Evolutionary conservation across 2,888 invertebrate genomes (phyloP), one percentile per base, ranked within the genome.

Genomic region (Leucophora obtusa): DNA sequence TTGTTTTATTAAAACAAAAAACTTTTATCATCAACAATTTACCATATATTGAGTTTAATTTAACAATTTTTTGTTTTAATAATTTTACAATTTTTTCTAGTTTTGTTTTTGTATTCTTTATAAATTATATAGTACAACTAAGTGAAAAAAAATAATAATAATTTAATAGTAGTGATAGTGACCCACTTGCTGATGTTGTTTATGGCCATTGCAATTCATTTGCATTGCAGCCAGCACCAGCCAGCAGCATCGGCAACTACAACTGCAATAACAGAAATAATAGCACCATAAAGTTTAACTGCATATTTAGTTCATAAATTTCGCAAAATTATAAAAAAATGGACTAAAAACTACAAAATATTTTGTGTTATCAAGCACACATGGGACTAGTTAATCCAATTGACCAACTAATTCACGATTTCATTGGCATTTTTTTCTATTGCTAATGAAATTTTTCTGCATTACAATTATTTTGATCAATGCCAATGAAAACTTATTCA

Each of bases 271-370:
- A 28, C 35, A n/a, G 18, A 2, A 11, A 33, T 33, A 35, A 24
- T 35, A 50, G 38, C 54, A 38, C 21, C 69, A 63, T 53, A 77
- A 66, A 77, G 65, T 76, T 70, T 65, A 70, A 28, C 47, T 65
- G 15, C 10, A 59, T 47, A 79, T 68, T 62, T 43, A 62, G 24
- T 38, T 58, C 62, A 78, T 70, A 72, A 76, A 72, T 76, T 80
- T 53, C 35, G 35, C 35, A 21, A 56, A 71, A 68, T 35, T 50
- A 59, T 24, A 66, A 33, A 21, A 58, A 21, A 59, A 17, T 43
- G 5, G 9, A 18, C 35, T 47, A 24, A n/a, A 35, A 62, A 35
- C 21, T 50, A 66, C n/a, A 58, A 76, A 58, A 66, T 54, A 77
- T 18, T 73, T 73, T 54, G 51, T 35, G n/a, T 53, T 70, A 53